Base-by-base conservation (phyloP, 2,113 vertebrate genomes). In the Planiliza haematocheilus region DNA sequence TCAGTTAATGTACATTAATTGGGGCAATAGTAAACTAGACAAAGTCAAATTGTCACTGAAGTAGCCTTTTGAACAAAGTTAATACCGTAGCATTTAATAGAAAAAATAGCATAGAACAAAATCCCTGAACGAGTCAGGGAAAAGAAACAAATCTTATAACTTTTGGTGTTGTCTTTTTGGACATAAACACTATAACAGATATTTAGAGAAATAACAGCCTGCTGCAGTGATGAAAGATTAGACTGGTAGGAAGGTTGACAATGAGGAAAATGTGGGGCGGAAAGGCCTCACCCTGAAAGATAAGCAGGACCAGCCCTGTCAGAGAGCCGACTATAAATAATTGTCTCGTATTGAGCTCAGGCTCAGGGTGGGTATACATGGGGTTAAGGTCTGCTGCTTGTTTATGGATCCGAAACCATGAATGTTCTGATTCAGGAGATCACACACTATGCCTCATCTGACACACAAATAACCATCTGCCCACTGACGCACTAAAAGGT, bases 281-380 rank as follows among this genome's bases (percentile, higher is more conserved):
- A 64, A 61, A 85, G 76, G 81, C 75, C 78, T 86, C 81, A 65
- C 55, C 43, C 64, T 78, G 84, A 87, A 88, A 90, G 91, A 92
- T 91, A 88, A 91, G 90, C 78, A 81, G 59, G 57, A 78, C 76
- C 76, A n/a, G 21, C 67, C 88, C 84, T 58, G 69, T 90, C 86
- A 87, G 79, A 66, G 45, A 75, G 45, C 43, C 7, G 61, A 81
- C 88, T 82, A 90, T 90, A 93, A 93, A 92, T 92, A 92, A 93
- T 89, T 75, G 82, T 79, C 76, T 91, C 81, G 61, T 75, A 41
- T 78, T 67, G 81, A 84, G 66, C 71, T 87, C 68, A 73, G 76
- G 66, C 77, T 84, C 49, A 59, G 59, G 60, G 78, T 70, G 68
- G 78, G 81, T 68, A 74, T 77, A 82, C 70, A 79, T 14, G 30